Conservation (phyloP, 2,888 invertebrate species). For the Eustalomyia histrio region DNA sequence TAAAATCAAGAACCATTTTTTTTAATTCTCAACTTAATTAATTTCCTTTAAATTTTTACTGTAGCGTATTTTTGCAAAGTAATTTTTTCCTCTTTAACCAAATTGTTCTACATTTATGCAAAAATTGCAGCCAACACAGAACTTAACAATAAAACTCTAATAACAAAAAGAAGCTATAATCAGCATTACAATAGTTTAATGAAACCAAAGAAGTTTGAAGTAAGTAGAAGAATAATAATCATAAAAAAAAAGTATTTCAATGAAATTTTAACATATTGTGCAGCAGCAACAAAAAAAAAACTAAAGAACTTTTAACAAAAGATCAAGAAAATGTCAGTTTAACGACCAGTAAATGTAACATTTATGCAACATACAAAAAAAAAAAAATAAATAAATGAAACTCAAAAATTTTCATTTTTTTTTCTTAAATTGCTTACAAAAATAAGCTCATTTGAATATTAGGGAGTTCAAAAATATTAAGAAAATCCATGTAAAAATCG, state of each 20-base stretch:
- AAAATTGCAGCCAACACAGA: constrained; percentile 1
- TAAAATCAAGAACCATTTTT: no score
- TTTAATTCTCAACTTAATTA: no score
- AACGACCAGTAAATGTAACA: constrained; percentile 58
- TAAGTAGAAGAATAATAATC: not conserved
- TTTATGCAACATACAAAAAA: constrained; percentile 39
- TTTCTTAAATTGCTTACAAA: not conserved
- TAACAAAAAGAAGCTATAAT: constrained; percentile 22
- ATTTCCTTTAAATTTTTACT: not conserved
- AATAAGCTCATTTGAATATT: not conserved
- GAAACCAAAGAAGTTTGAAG: constrained; percentile 27
- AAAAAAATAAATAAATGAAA: constrained; percentile 7
- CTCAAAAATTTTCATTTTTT: constrained; percentile 17
- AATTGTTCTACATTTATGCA: constrained; percentile 24
- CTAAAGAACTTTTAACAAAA: constrained; percentile 21
- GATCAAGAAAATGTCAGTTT: constrained; percentile 60
- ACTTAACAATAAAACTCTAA: constrained; percentile 13
- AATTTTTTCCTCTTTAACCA: constrained; percentile 4
- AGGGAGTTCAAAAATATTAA: no score
- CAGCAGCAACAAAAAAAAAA: constrained; percentile 15
- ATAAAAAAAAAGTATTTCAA: constrained; percentile 17
- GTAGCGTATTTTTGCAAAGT: not conserved
- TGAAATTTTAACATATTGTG: constrained; percentile 45
- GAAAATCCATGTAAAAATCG: no score
- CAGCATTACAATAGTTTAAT: constrained; percentile 53